These are phyloP conservation scores for Nixonia krombeini DNA, from an alignment of 1,140 invertebrate species.

Conservation along the genomic window DNA sequence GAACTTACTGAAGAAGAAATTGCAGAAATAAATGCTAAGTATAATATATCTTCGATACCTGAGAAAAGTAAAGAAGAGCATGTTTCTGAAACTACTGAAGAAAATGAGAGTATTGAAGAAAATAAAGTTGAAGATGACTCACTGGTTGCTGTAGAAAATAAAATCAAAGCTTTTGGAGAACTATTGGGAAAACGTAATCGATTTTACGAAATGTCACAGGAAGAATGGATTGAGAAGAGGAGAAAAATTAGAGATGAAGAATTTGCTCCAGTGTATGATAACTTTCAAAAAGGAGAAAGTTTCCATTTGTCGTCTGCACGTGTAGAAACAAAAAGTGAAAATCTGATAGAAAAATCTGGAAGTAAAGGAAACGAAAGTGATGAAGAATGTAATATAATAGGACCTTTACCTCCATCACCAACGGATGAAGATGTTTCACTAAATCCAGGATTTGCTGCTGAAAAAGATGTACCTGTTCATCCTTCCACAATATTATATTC, in stretches of 20 bases:
- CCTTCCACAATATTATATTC: too few relatives aligned
- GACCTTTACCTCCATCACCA: conserved; percentile 43
- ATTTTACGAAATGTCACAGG: conserved; percentile 78
- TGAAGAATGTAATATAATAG: conserved; percentile 50
- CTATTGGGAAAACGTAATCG: conserved; percentile 58
- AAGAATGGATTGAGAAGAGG: conserved; percentile 85
- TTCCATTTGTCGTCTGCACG: too few relatives aligned
- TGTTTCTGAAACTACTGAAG: conserved; percentile 65
- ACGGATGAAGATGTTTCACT: not conserved
- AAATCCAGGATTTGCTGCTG: not conserved
- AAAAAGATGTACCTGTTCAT: not conserved
- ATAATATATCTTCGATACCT: conserved; percentile 25
- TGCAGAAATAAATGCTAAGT: conserved; percentile 62
- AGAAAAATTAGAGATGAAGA: conserved; percentile 77
- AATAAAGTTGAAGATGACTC: conserved; percentile 62
- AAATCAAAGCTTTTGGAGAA: conserved; percentile 64
- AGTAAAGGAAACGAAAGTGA: too few relatives aligned
- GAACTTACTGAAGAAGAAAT: conserved; percentile 71
- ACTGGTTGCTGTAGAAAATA: conserved; percentile 55
- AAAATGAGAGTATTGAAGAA: conserved; percentile 59
- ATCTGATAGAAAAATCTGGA: too few relatives aligned
- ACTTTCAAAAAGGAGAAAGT: conserved; percentile 37
- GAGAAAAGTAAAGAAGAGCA: conserved; percentile 58
- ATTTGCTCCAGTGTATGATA: conserved; percentile 76
- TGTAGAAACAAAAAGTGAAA: too few relatives aligned